Evolutionary conservation across 2,888 invertebrate genomes (phyloP).

Genomic region (Leptinotarsa juncta): DNA sequence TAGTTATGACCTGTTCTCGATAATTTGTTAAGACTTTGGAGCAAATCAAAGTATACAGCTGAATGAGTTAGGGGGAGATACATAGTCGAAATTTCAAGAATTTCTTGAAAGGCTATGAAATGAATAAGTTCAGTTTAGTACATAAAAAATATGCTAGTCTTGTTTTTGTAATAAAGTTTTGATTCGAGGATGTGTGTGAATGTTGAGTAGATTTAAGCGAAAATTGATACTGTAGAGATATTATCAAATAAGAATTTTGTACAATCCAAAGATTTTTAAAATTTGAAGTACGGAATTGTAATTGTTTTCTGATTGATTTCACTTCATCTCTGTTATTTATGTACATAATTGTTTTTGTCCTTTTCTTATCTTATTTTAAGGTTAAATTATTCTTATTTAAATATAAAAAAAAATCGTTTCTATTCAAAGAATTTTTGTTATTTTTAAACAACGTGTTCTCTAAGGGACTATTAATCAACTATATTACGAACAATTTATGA

Average conservation of each 20-base stretch:
- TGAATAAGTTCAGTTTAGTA: constrained; percentile 23
- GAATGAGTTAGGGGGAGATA: not conserved
- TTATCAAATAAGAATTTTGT: constrained; percentile 58
- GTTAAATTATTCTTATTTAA: constrained; percentile 28
- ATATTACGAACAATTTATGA: constrained; percentile 1
- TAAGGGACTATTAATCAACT: constrained; percentile 6
- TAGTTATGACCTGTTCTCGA: not conserved
- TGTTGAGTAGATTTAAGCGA: constrained; percentile 50
- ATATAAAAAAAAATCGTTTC: constrained; percentile 31
- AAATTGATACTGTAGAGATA: constrained; percentile 52
- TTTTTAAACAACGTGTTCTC: constrained; percentile 44
- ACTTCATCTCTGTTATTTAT: constrained; percentile 40
- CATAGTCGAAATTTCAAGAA: not conserved
- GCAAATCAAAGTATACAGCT: not conserved
- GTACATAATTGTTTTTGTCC: constrained; percentile 17
- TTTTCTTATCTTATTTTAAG: constrained; percentile 15
- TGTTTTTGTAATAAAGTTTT: constrained; percentile 58
- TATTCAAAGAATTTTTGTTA: constrained; percentile 31
- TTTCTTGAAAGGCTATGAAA: not conserved
- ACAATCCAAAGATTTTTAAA: constrained; percentile 63
- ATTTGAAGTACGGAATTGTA: constrained; percentile 47
- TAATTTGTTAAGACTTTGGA: not conserved
- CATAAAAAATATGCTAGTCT: constrained; percentile 57
- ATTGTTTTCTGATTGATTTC: constrained; percentile 41
- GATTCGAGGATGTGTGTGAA: constrained; percentile 48